Base-by-base conservation (phyloP, 53 echinoderm and acorn worm species). In the Arbacia lixula region DNA sequence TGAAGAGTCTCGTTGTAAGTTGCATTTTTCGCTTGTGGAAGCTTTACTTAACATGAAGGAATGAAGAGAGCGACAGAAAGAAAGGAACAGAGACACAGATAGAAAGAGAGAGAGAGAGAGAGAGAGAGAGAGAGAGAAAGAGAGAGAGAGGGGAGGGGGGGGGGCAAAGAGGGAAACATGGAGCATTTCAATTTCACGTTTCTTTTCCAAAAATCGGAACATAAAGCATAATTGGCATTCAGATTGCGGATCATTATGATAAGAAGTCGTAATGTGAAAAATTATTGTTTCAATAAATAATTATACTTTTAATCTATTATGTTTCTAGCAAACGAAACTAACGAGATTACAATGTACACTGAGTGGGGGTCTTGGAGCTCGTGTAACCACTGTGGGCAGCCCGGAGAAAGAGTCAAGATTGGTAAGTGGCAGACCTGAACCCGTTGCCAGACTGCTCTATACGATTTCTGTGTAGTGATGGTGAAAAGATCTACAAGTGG, bases 371-470 rank as follows among this genome's bases (percentile, higher is more conserved):
- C 40, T 12, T 87, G 87, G 87, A 87, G 69, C 30, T 36, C 50
- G 3, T 87, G 87, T 62, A 87, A 87, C 50, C 87, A 87, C 14
- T 87, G 87, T 51, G 87, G 82, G 12, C 68, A 87, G 43, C 57
- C 30, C 60, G 87, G 87, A 33, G 87, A 87, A 24, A 66, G 81
- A 55, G 69, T 81, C 69, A 55, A 37, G n/a, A 63, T 87, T 14
- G 87, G 87, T 87, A 60, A 57, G 53, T 46, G 38, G 1, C 26
- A 56, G 4, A 51, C n/a, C n/a, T n/a, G n/a, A n/a, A n/a, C n/a
- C n/a, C n/a, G n/a, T n/a, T n/a, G n/a, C n/a, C n/a, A n/a, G n/a
- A n/a, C n/a, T n/a, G n/a, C n/a, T n/a, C n/a, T n/a, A n/a, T n/a
- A n/a, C n/a, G n/a, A n/a, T n/a, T n/a, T n/a, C n/a, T n/a, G n/a